Evolutionary conservation across 1,140 invertebrate species (phyloP).

Genomic region (Meloidogyne hapla): DNA sequence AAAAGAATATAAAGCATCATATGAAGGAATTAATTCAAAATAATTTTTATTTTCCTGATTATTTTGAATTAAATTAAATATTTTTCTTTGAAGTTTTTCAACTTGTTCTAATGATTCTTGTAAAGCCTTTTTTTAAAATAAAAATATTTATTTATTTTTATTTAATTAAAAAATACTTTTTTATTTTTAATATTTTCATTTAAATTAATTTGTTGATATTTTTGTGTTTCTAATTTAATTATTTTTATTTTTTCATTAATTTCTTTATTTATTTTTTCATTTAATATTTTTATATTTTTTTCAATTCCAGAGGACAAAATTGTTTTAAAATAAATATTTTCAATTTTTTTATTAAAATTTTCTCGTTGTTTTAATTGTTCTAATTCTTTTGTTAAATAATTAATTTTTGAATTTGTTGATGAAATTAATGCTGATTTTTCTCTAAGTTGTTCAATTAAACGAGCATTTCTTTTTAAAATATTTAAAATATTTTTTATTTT

Average conservation of each 20-base stretch:
- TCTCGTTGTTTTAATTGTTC: constrained; percentile 8
- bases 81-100: constrained; percentile 42
- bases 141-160: too few relatives aligned
- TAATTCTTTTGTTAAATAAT: constrained; percentile 29
- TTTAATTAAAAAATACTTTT: not conserved
- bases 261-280: constrained; percentile 19
- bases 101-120: constrained; percentile 37
- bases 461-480: constrained; percentile 28
- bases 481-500: not conserved
- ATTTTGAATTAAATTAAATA: constrained; percentile 42
- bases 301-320: not conserved
- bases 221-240: constrained; percentile 23
- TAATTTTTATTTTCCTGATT: not conserved
- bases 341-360: not conserved
- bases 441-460: constrained; percentile 38
- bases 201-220: constrained; percentile 1
- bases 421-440: constrained; percentile 43
- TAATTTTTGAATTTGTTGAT: constrained; percentile 18
- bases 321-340: constrained; percentile 7
- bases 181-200: not conserved
- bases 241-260: constrained; percentile 26
- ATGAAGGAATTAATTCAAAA: constrained; percentile 37
- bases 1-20: constrained; percentile 48
- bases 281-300: constrained; percentile 12
- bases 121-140: constrained; percentile 24